phyloP scores from a whole-genome alignment of 2,797 vertebrate species.

The Acrossocheilus fasciatus region DNA sequence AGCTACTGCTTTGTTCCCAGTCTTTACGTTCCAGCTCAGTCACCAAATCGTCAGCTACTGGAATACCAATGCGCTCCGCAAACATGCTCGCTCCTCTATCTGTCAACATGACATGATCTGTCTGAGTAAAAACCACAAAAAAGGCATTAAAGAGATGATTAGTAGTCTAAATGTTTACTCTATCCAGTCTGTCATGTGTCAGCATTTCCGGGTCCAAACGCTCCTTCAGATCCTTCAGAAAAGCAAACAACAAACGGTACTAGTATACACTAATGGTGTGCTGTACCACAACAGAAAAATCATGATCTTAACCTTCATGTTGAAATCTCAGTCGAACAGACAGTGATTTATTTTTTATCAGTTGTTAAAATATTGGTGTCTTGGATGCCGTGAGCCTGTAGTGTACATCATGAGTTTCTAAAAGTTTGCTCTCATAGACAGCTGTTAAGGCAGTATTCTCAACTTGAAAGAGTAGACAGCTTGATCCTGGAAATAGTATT shows the following conservation, averaged over 20 bases:
- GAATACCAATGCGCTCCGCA: conserved; percentile 76
- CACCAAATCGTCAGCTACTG: conserved; percentile 70
- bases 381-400: background rate
- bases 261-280: background rate
- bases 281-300: background rate
- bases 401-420: background rate
- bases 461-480: background rate
- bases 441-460: background rate
- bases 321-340: background rate
- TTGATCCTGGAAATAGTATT: background rate
- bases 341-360: background rate
- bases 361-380: background rate
- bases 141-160: background rate
- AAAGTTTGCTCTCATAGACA: background rate
- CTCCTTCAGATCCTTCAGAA: background rate
- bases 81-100: conserved; percentile 78
- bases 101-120: conserved; percentile 76
- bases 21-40: conserved; percentile 72
- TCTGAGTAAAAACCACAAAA: conserved; percentile 68
- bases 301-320: background rate
- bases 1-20: conserved; percentile 76
- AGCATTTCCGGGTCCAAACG: background rate
- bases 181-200: background rate
- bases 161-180: background rate
- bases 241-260: background rate